phyloP scores from a whole-genome alignment of 2,113 vertebrate species.

The Pelecanoides urinatrix region DNA sequence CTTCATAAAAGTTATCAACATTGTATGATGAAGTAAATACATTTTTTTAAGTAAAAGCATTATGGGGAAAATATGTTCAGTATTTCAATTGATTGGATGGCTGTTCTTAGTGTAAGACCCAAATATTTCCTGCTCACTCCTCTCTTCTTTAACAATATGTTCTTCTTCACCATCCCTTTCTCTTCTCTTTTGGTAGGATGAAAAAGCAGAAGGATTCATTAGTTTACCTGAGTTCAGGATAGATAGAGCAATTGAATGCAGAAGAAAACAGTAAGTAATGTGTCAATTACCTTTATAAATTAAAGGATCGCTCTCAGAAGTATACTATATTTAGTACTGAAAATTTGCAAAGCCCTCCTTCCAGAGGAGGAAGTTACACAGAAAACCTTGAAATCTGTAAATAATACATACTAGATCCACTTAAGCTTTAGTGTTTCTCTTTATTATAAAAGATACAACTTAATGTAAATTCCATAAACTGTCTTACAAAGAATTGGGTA shows the following conservation, averaged over 20 bases:
- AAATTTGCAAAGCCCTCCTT: neutral
- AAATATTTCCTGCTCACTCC: neutral
- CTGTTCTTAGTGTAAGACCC: neutral
- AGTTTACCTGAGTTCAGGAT: conserved; percentile 92
- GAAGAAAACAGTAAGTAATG: conserved; percentile 88
- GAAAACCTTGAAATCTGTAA: neutral
- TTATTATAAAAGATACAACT: neutral
- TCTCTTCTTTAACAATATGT: neutral
- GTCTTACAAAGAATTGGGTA: neutral
- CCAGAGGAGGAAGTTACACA: neutral
- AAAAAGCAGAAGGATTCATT: conserved; percentile 91
- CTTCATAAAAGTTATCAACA: neutral
- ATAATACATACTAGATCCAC: neutral
- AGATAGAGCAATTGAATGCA: conserved; percentile 88
- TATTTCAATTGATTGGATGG: neutral
- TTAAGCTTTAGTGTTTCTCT: neutral
- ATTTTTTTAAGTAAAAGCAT: neutral
- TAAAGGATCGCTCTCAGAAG: neutral
- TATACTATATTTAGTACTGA: neutral
- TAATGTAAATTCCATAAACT: neutral
- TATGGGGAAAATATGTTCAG: neutral
- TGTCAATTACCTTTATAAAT: neutral
- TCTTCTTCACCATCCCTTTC: neutral
- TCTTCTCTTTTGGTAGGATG: conserved; percentile 74
- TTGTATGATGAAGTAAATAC: neutral